Evolutionary conservation across 1,140 invertebrate species (phyloP).

Genomic region (Hypsibius dujardini): DNA sequence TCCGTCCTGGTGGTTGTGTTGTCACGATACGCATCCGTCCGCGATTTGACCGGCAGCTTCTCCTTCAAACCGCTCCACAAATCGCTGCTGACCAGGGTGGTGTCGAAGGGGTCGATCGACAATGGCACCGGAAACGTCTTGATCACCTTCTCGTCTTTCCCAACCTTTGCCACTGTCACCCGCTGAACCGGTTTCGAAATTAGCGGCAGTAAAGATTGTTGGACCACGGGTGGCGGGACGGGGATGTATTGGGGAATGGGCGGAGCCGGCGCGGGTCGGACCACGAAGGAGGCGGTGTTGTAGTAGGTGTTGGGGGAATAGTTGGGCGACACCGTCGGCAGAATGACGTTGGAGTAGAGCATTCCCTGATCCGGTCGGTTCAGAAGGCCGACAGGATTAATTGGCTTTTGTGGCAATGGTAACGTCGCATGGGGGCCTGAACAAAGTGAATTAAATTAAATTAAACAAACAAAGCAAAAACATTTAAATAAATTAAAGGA

Average conservation of each 20-base stretch:
- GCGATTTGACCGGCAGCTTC: background rate
- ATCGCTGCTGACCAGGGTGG: background rate
- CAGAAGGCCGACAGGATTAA: too few species aligned
- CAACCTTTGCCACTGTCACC: background rate
- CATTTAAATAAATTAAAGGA: too few species aligned
- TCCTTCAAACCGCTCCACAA: background rate
- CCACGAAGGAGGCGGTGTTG: background rate
- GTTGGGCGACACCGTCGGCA: background rate
- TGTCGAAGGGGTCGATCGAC: conserved; percentile 12
- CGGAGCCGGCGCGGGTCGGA: background rate
- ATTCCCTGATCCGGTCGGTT: too few species aligned
- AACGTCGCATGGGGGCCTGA: too few species aligned
- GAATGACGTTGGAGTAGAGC: background rate
- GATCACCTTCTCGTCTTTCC: background rate
- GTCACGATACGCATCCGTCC: background rate
- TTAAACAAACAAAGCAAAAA: too few species aligned
- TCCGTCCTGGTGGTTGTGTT: too few species aligned
- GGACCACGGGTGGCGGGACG: background rate
- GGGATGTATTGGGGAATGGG: background rate
- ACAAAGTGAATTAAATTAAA: too few species aligned
- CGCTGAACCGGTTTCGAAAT: background rate
- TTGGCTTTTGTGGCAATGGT: too few species aligned
- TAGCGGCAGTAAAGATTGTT: background rate
- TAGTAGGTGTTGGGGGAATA: conserved; percentile 15
- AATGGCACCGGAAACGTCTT: background rate